A percentile compares a stretch with the other conserved stretches of the same genome.
phyloP scores from a whole-genome alignment of 2,113 vertebrate species.

The Bagarius yarrelli region DNA sequence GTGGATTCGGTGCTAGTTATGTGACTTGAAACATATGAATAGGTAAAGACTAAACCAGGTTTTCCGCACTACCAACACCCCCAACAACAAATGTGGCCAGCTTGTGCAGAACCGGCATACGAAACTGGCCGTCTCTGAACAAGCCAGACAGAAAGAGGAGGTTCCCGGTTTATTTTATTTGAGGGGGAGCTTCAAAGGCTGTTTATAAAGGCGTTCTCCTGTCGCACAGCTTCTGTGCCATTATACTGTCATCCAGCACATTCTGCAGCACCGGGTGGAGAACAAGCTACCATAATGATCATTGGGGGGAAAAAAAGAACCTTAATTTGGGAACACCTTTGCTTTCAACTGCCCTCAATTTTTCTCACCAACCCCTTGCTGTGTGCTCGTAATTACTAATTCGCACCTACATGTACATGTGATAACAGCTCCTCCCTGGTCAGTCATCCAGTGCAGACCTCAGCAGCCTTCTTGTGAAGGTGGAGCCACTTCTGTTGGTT shows the following conservation, averaged over 20 bases:
- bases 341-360: slow-evolving; percentile 18
- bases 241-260: slow-evolving; percentile 50
- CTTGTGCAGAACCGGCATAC: slow-evolving; percentile 41
- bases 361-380: not conserved
- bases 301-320: not conserved
- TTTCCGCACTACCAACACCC: slow-evolving; percentile 40
- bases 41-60: slow-evolving; percentile 45
- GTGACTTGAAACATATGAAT: slow-evolving; percentile 29
- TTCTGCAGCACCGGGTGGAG: slow-evolving; percentile 39
- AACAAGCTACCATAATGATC: slow-evolving; percentile 32
- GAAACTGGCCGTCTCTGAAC: slow-evolving; percentile 32
- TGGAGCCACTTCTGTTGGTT: slow-evolving; percentile 39
- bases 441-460: slow-evolving; percentile 5
- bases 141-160: slow-evolving; percentile 50
- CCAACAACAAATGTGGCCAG: slow-evolving; percentile 46
- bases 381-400: slow-evolving; percentile 5
- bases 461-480: slow-evolving; percentile 36
- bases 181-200: slow-evolving; percentile 54
- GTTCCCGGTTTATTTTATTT: slow-evolving; percentile 47
- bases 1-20: not conserved
- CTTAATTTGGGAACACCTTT: slow-evolving; percentile 17
- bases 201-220: slow-evolving; percentile 55
- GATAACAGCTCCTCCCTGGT: slow-evolving; percentile 30
- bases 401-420: not conserved
- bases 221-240: slow-evolving; percentile 46